phyloP scores from a whole-genome alignment of 2,888 invertebrate genomes.

The Pristionchus fissidentatus region DNA sequence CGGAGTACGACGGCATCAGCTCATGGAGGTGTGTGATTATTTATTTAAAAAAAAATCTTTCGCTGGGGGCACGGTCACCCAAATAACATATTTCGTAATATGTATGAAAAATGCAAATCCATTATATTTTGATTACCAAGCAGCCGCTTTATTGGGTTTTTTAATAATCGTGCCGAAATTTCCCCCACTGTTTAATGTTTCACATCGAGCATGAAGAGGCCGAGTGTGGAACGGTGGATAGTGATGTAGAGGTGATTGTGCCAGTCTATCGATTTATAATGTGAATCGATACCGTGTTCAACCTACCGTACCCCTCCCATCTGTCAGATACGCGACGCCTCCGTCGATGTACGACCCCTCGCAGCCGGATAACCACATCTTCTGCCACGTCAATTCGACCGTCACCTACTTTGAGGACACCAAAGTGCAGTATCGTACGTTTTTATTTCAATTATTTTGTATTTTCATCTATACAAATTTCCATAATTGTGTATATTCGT shows the following conservation, averaged over 20 bases:
- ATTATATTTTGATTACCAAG: neutral
- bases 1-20: constrained; percentile 42
- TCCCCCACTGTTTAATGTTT: neutral
- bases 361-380: constrained; percentile 60
- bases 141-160: neutral
- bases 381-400: constrained; percentile 68
- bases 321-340: constrained; percentile 33
- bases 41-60: neutral
- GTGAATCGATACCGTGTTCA: neutral
- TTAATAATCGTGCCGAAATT: neutral
- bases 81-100: too few species aligned
- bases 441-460: neutral
- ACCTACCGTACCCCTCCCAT: neutral
- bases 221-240: neutral
- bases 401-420: constrained; percentile 69
- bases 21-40: constrained; percentile 47
- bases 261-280: neutral
- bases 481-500: too few species aligned
- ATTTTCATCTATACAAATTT: too few species aligned
- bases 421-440: constrained; percentile 63
- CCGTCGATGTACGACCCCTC: constrained; percentile 61
- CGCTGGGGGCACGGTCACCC: too few species aligned
- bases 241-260: neutral
- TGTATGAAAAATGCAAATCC: neutral
- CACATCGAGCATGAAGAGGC: neutral